Percentiles rank a stretch among this genome's conserved stretches.
Conservation (phyloP, 2,888 invertebrate species). For the Eupithecia tripunctaria region DNA sequence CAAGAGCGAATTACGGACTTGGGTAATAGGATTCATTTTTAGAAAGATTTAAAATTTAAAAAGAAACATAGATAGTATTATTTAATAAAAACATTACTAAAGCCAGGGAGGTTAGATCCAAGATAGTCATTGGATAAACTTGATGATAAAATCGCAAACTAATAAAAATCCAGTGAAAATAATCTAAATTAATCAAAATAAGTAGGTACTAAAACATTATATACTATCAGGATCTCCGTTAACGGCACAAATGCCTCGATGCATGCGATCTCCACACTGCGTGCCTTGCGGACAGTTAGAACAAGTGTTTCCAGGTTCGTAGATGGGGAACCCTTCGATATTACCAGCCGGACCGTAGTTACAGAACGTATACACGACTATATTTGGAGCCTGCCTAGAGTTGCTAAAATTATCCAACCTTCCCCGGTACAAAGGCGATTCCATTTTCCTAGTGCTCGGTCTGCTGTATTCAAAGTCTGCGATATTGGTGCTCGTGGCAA, state of each 20-base stretch:
- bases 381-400: constrained; percentile 55
- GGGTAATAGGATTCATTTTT: no score
- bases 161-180: background rate
- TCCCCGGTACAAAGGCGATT: constrained; percentile 71
- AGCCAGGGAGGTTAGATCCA: background rate
- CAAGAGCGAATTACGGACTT: no score
- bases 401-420: constrained; percentile 44
- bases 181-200: background rate
- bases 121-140: background rate
- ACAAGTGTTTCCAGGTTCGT: constrained; percentile 70
- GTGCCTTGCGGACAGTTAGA: constrained; percentile 75
- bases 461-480: constrained; percentile 58
- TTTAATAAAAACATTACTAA: no score
- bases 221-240: constrained; percentile 66
- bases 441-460: constrained; percentile 45
- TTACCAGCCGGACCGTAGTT: constrained; percentile 81
- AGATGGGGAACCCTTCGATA: constrained; percentile 77
- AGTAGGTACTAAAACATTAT: background rate
- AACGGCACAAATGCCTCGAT: constrained; percentile 70
- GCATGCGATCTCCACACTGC: constrained; percentile 69
- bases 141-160: background rate
- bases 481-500: constrained; percentile 48
- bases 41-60: no score
- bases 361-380: constrained; percentile 76
- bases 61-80: no score